phyloP scores from a whole-genome alignment of 1,140 invertebrate species.

The Microplitis demolitor region DNA sequence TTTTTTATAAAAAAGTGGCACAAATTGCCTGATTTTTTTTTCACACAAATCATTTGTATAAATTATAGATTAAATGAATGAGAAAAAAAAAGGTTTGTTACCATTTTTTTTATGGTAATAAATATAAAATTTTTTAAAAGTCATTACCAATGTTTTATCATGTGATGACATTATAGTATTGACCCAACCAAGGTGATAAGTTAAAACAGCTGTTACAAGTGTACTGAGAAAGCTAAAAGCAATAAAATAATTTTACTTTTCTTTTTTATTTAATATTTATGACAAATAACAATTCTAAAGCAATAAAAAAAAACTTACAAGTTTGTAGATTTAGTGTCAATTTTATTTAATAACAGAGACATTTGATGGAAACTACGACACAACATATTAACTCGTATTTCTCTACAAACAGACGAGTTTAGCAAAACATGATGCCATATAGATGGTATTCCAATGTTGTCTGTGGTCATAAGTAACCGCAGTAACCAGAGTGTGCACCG shows the following conservation, averaged over 20 bases:
- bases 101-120: background rate
- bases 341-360: constrained; percentile 49
- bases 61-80: background rate
- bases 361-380: constrained; percentile 50
- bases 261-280: constrained; percentile 7
- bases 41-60: no score
- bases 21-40: no score
- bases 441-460: constrained; percentile 36
- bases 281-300: background rate
- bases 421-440: constrained; percentile 57
- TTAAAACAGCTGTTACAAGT: constrained; percentile 83
- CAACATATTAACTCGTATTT: constrained; percentile 38
- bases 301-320: constrained; percentile 45
- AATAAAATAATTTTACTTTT: background rate
- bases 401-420: constrained; percentile 40
- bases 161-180: constrained; percentile 67
- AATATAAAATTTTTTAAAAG: constrained; percentile 1
- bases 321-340: constrained; percentile 57
- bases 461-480: constrained; percentile 42
- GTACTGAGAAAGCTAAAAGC: constrained; percentile 86
- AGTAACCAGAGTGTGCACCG: constrained; percentile 45
- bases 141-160: constrained; percentile 47
- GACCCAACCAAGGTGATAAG: constrained; percentile 90
- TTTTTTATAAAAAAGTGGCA: no score
- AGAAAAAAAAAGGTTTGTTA: background rate